A percentile compares a stretch with the other conserved stretches of the same genome.
Conservation (phyloP, 1,140 invertebrate genomes). For the Drosophila ercepeae region DNA sequence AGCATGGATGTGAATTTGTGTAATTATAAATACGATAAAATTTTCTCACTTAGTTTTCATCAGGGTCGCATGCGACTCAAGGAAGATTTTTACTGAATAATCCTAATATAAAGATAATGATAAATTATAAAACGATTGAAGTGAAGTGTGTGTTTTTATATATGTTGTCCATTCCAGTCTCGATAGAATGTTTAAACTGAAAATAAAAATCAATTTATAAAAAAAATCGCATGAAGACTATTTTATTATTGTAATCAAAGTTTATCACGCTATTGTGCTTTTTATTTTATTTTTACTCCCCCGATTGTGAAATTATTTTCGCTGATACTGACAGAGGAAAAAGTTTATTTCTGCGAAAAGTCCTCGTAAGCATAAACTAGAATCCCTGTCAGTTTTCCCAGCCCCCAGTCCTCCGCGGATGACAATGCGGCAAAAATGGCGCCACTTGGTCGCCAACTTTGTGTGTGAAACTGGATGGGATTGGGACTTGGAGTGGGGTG, state of each 20-base stretch:
- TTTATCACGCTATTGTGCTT: conserved; percentile 24
- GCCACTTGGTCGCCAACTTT: conserved; percentile 55
- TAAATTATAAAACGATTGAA: conserved; percentile 59
- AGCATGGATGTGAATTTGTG: conserved; percentile 59
- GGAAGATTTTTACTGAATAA: conserved; percentile 69
- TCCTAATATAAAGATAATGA: conserved; percentile 62
- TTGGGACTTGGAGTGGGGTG: not conserved
- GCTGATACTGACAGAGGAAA: conserved; percentile 31
- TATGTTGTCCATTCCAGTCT: conserved; percentile 74
- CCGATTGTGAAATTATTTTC: conserved; percentile 22
- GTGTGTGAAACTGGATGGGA: conserved; percentile 11
- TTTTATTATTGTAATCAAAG: conserved; percentile 12
- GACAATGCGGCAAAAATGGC: conserved; percentile 78
- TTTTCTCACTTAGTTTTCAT: conserved; percentile 46
- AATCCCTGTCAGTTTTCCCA: conserved; percentile 26
- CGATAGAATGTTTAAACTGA: conserved; percentile 66
- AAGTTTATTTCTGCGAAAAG: conserved; percentile 46
- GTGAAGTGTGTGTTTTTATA: conserved; percentile 49
- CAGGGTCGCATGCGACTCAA: conserved; percentile 30
- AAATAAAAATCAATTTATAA: conserved; percentile 65
- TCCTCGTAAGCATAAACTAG: conserved; percentile 41
- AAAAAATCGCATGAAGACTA: conserved; percentile 30
- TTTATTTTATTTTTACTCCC: conserved; percentile 29
- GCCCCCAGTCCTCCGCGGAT: conserved; percentile 15
- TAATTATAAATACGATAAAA: conserved; percentile 41